These are phyloP conservation scores for Coreius guichenoti DNA, from an alignment of 2,797 vertebrate genomes.

Conservation along the genomic window DNA sequence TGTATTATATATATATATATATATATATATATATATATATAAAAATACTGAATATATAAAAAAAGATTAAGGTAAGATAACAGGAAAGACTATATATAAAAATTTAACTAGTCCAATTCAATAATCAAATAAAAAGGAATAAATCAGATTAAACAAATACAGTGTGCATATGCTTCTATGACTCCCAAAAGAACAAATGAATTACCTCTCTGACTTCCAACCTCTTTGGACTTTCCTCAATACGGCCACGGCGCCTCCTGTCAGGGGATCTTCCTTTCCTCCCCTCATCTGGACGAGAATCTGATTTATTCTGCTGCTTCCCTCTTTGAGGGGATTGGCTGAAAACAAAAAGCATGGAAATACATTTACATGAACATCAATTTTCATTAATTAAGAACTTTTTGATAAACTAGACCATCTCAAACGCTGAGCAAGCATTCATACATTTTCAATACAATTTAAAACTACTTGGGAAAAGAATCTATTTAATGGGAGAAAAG, in stretches of 20 bases:
- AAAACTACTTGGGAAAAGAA: background rate
- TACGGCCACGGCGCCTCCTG: constrained; percentile 62
- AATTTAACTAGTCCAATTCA: background rate
- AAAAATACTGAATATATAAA: too few relatives aligned
- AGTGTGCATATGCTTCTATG: background rate
- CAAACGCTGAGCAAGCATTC: background rate
- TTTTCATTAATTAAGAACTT: background rate
- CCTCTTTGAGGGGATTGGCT: constrained; percentile 68
- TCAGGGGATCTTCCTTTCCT: constrained; percentile 73
- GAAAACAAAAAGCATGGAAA: constrained; percentile 17
- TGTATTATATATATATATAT: too few relatives aligned
- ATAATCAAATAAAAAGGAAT: background rate
- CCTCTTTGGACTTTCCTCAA: constrained; percentile 67
- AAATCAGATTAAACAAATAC: background rate
- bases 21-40: too few relatives aligned
- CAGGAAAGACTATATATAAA: background rate
- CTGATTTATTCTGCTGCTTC: constrained; percentile 63
- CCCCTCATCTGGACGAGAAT: constrained; percentile 61
- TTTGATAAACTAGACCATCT: background rate
- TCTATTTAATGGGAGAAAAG: background rate
- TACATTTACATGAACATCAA: background rate
- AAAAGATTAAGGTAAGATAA: background rate
- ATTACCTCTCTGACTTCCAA: constrained; percentile 67
- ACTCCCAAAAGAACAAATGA: background rate
- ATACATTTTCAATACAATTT: background rate